phyloP scores from a whole-genome alignment of 2,888 invertebrate species.

The Pseudococcus viburni region DNA sequence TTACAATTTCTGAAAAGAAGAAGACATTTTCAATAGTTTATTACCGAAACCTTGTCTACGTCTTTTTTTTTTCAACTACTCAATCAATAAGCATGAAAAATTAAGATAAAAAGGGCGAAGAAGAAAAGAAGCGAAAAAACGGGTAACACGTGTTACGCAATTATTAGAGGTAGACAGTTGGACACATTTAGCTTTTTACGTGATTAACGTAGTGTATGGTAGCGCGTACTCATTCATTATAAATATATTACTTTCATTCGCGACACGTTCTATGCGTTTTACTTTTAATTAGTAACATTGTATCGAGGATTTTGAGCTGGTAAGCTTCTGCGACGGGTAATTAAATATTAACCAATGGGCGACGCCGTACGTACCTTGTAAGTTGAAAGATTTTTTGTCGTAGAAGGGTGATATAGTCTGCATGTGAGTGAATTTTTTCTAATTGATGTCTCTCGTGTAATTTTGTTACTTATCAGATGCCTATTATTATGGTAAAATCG shows the following conservation, averaged over 20 bases:
- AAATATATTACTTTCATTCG: conserved; percentile 40
- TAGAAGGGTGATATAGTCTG: background rate
- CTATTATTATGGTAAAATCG: background rate
- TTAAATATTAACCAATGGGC: background rate
- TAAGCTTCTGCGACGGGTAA: conserved; percentile 12
- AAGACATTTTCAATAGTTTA: background rate
- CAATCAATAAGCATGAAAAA: conserved; percentile 12
- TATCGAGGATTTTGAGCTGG: conserved; percentile 36
- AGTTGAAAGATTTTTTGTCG: conserved; percentile 12
- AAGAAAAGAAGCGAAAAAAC: conserved; percentile 14
- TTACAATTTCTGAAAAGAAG: background rate
- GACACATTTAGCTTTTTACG: conserved; percentile 34
- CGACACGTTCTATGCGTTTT: conserved; percentile 9
- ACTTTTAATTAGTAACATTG: conserved; percentile 44
- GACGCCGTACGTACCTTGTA: background rate
- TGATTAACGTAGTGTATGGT: background rate
- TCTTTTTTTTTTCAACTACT: background rate
- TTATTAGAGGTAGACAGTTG: conserved; percentile 16
- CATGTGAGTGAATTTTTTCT: background rate
- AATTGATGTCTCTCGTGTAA: background rate
- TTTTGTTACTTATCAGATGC: background rate
- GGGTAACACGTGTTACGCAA: background rate
- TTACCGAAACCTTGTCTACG: background rate
- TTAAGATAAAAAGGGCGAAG: background rate
- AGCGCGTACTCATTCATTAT: conserved; percentile 23